Evolutionary conservation across 2,888 invertebrate genomes (phyloP), one percentile per base, ranked within the genome.

Genomic region (Polymixis flavicincta): DNA sequence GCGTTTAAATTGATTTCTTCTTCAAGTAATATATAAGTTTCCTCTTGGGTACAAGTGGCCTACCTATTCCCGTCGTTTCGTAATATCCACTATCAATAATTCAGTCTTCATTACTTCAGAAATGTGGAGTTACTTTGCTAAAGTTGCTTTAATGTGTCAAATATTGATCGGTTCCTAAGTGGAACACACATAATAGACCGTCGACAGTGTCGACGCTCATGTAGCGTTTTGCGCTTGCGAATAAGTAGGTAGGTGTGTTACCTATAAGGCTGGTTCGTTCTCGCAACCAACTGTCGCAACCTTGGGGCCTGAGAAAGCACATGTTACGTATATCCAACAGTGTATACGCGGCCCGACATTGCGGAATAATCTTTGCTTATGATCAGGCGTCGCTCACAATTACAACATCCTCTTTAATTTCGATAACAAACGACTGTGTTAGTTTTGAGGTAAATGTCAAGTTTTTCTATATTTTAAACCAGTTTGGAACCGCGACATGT

Each of bases 271-370:
- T 87, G 87, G 89, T 87, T 89, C 87, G 89, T 86, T 93, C 91
- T 89, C 91, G 93, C 92, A 92, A 92, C 89, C 85, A 89, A 84
- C 86, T 91, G 92, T 86, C 79, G 89, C 88, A 92, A 92, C 94
- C 93, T 94, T 94, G 93, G 76, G 75, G 87, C 76, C 78, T 88
- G 92, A 92, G 93, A 94, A 93, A 93, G 93, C 90, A 91, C 87
- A 90, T 85, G 90, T 90, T 90, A 90, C 90, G 89, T 88, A 83
- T 78, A 85, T 81, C 74, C 83, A 76, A 76, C 75, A 78, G 83
- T 79, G 81, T 89, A 82, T 87, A 84, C 86, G 85, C 87, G 87
- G 83, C 85, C 77, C 84, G 84, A 86, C 78, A 82, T 87, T 85
- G 88, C 89, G 86, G 88, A 90, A 90, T 91, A 88, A 90, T 90